Evolutionary conservation across 2,888 invertebrate species (phyloP).

Genomic region (Lasioglossum villosulum): DNA sequence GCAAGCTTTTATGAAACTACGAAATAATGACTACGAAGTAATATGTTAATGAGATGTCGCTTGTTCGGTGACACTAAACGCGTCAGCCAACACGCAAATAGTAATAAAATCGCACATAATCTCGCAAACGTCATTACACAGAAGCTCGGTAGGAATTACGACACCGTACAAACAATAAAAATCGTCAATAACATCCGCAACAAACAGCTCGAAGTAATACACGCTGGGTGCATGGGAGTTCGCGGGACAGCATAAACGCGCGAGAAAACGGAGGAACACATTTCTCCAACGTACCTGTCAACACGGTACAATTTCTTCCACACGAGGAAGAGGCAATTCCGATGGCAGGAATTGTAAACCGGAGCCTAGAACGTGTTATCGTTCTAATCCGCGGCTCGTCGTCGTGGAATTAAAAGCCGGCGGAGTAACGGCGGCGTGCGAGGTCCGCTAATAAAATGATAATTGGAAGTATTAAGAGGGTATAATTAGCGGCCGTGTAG

Average conservation of each 20-base stretch:
- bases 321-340: slow-evolving; percentile 7
- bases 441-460: slow-evolving; percentile 63
- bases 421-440: not conserved
- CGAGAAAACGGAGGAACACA: not conserved
- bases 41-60: not conserved
- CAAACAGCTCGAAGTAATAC: not conserved
- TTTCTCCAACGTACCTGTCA: not conserved
- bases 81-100: not conserved
- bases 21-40: not conserved
- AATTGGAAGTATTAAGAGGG: slow-evolving; percentile 60
- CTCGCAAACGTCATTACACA: not conserved
- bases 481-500: slow-evolving; percentile 59
- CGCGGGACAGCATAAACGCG: not conserved
- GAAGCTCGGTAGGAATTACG: not conserved
- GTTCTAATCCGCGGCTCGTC: slow-evolving; percentile 28
- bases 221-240: not conserved
- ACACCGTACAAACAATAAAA: not conserved
- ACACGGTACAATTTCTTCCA: not conserved
- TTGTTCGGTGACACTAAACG: not conserved
- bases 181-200: not conserved
- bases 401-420: slow-evolving; percentile 35
- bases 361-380: slow-evolving; percentile 22
- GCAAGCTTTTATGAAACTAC: not conserved
- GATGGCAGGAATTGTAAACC: slow-evolving; percentile 16
- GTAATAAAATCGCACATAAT: not conserved